These are phyloP conservation scores for Zaprionus taronus DNA, from an alignment of 1,140 invertebrate genomes.

Conservation along the genomic window DNA sequence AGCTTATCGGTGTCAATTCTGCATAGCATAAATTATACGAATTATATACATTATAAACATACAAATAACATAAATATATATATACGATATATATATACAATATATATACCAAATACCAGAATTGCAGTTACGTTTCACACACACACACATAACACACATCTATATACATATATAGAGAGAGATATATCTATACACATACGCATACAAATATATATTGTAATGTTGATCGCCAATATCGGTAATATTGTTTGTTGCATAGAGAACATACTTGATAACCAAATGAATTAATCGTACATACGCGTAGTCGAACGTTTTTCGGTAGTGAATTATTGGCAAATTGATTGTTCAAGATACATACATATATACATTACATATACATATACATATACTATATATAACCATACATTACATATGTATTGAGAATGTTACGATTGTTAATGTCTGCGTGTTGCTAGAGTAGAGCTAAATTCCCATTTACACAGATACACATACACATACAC, in stretches of 20 bases:
- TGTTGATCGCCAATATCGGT: constrained; percentile 25
- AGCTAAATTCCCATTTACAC: no score
- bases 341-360: constrained; percentile 37
- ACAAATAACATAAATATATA: not conserved
- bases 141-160: constrained; percentile 7
- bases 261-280: constrained; percentile 11
- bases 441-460: no score
- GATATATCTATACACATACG: constrained; percentile 1
- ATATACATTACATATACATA: constrained; percentile 28
- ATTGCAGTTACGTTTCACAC: constrained; percentile 4
- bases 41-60: constrained; percentile 32
- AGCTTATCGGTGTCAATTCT: constrained; percentile 42
- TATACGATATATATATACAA: constrained; percentile 24
- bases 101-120: constrained; percentile 17
- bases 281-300: constrained; percentile 6
- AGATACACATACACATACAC: not conserved
- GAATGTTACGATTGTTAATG: constrained; percentile 8
- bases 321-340: constrained; percentile 12
- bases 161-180: not conserved
- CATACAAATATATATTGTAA: constrained; percentile 31
- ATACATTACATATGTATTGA: constrained; percentile 3
- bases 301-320: constrained; percentile 5
- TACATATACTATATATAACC: constrained; percentile 9
- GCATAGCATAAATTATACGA: constrained; percentile 50
- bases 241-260: constrained; percentile 23